Evolutionary conservation across 92 coral and sea anemone genomes (phyloP).

Genomic region (Pocillopora meandrina): DNA sequence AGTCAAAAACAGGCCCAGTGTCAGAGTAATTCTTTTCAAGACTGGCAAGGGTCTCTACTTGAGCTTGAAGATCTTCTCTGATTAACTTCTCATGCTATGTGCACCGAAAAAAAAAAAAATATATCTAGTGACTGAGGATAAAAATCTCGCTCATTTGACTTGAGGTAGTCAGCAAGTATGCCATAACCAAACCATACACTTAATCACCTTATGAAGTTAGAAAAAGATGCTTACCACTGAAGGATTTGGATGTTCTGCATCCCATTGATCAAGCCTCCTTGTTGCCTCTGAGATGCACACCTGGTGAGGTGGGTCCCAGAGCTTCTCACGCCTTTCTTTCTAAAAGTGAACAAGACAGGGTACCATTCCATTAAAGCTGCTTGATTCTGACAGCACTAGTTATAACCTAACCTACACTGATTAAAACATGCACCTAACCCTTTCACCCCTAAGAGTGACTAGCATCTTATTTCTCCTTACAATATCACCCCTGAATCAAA

Average conservation of each 20-base stretch:
- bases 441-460: too few species aligned
- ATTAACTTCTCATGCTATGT: neutral
- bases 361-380: too few species aligned
- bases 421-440: too few species aligned
- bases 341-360: constrained; percentile 9
- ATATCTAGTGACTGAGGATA: too few species aligned
- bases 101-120: too few species aligned
- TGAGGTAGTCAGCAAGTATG: too few species aligned
- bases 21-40: constrained; percentile 77
- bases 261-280: constrained; percentile 78
- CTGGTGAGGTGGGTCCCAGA: constrained; percentile 86
- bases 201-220: neutral
- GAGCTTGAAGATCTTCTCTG: constrained; percentile 84
- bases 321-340: constrained; percentile 86
- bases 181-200: too few species aligned
- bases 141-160: too few species aligned
- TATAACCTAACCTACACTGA: too few species aligned
- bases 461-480: too few species aligned
- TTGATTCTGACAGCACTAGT: too few species aligned
- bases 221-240: constrained; percentile 43
- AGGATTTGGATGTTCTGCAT: constrained; percentile 68
- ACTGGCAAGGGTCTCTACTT: constrained; percentile 72
- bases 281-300: constrained; percentile 68
- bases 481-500: too few species aligned
- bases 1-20: constrained; percentile 90